Base-by-base conservation (phyloP, 1,140 invertebrate genomes). In the Lanistes nyassanus region DNA sequence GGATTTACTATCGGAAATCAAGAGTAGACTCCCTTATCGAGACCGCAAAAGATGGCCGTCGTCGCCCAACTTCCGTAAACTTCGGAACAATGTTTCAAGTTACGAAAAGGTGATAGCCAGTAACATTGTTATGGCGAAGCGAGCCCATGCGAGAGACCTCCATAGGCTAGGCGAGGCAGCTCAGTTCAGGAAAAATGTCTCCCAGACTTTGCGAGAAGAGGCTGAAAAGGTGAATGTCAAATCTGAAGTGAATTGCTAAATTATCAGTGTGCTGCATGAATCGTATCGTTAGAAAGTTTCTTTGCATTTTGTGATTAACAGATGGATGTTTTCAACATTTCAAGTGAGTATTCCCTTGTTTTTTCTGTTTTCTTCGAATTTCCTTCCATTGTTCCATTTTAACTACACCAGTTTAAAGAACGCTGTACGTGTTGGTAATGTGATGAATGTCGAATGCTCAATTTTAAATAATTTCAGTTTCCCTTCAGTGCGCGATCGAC, bases 31-130 rank as follows among this genome's bases (percentile, higher is more conserved):
- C 56, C 56, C 29, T 7, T 31, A 9, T 16, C 2, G 29, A 60
- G 13, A 9, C 11, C 56, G 1, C n/a, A n/a, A 60, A 58, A 58
- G n/a, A 60, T 60, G 56, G 56, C 56, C 56, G 56, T 26, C 56
- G 56, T 60, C n/a, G 56, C n/a, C 56, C 23, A 60, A 60, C 56
- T 60, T 60, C 56, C 56, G 56, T 60, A 60, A 60, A 60, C 56
- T 60, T n/a, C 56, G 56, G 9, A 7, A 60, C 23, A 60, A 60
- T 60, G 29, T 26, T 26, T 60, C 56, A 60, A 31, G 23, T 60
- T 31, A n/a, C 56, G 7, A 0, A 3, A 11, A 26, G 56, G n/a
- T 26, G n/a, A 60, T 9, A 31, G n/a, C 56, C 11, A 31, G 9
- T 16, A 11, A 11, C 13, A 1, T 3, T 2, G 29, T 23, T n/a